Conservation (phyloP, 2,888 invertebrate genomes). For the Podotricha telesiphe region DNA sequence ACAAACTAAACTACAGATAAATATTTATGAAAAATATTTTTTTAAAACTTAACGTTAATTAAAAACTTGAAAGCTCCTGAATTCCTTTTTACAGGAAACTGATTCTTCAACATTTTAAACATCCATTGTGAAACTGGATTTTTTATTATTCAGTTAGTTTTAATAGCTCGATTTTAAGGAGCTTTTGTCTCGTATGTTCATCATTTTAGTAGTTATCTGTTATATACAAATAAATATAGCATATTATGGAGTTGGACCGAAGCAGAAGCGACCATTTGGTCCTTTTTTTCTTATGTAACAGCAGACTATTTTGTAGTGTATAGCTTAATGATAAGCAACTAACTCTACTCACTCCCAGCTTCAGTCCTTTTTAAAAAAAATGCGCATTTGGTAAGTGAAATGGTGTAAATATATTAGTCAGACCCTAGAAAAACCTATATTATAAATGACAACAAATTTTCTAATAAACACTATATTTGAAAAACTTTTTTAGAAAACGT, state of each 20-base stretch:
- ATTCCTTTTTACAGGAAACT: background rate
- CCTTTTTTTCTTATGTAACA: no score
- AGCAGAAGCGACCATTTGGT: background rate
- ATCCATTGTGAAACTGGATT: background rate
- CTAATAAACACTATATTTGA: background rate
- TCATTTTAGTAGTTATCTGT: background rate
- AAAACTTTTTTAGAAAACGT: no score
- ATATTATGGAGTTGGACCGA: background rate
- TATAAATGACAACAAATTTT: no score
- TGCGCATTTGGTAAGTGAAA: no score
- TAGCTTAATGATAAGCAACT: no score
- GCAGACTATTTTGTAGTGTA: no score
- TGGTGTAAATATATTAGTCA: no score
- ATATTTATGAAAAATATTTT: background rate
- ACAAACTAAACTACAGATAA: background rate
- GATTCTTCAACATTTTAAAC: conserved; percentile 1
- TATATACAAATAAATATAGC: background rate
- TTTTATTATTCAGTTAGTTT: conserved; percentile 7
- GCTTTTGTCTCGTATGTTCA: background rate
- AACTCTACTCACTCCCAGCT: no score
- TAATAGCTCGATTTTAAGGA: conserved; percentile 1
- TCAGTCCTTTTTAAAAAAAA: no score
- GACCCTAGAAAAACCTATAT: no score
- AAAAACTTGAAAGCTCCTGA: background rate
- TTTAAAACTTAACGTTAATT: no score